Base-by-base conservation (phyloP, 37 sponge, comb jelly and placozoan species). In the Theonella swinhoei region DNA sequence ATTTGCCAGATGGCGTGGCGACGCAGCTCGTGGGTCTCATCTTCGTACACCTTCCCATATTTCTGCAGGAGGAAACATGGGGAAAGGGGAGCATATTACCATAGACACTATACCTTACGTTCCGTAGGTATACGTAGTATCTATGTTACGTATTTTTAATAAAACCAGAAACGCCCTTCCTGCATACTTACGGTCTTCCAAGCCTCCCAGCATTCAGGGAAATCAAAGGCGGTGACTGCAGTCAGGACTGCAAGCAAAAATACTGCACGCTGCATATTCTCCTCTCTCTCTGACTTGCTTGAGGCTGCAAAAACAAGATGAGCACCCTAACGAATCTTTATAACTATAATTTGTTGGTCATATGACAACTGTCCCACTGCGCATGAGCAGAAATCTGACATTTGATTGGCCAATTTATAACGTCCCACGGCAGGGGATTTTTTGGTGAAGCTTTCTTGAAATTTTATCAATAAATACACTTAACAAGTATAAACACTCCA, bases 1-100 rank as follows among this genome's bases (percentile, higher is more conserved):
- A 72, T 71, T 68, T 82, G 75, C 83, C 82, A 91, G 58, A 82
- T 86, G 64, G 40, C 63, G 38, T 81, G 75, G 0, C 88, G 72
- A 4, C 39, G 43, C 0, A 79, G 68, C 59, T 87, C 88, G 64
- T 85, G 82, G 34, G 62, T 59, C 1, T 84, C 69, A 54, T 40
- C 81, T 8, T 38, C 33, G 70, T 91, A 91, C 30, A 42, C 47
- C 68, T 84, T 80, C 2, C 87, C 86, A 37, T 70, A 29, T 0
- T 39, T 25, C 40, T 70, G 79, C 64, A 69, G 42, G 40, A 8
- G 24, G 38, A 31, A 38, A 5, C 0, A 5, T 71, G 33, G 19
- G 22, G 22, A 14, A 36, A 71, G 54, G 54, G 7, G 14, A 47
- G 14, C 54, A 47, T 14, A 47, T 47, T 47, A 47, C 54, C 1